These are phyloP conservation scores for Synergus gifuensis DNA, from an alignment of 2,888 invertebrate species.

Conservation along the genomic window DNA sequence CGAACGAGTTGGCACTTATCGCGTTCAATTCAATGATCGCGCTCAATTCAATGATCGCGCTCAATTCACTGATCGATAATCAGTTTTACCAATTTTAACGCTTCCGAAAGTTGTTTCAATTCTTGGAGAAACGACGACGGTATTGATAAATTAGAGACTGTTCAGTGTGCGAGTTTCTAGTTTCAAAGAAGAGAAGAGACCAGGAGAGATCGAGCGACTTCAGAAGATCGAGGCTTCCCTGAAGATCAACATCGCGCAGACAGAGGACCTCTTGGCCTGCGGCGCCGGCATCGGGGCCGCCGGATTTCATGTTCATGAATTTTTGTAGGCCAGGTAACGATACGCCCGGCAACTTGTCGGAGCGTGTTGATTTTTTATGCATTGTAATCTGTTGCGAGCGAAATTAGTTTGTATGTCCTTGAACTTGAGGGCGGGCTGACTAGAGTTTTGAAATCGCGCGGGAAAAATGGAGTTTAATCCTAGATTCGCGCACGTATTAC, in stretches of 20 bases:
- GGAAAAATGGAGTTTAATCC: not conserved
- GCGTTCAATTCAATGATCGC: not conserved
- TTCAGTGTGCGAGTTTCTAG: not conserved
- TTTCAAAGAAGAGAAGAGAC: not conserved
- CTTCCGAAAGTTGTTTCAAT: not conserved
- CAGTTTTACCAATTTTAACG: not conserved
- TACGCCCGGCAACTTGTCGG: constrained; percentile 79
- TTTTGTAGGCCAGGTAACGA: constrained; percentile 84
- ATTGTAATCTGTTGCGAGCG: not conserved
- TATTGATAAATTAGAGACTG: not conserved
- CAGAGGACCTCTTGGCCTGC: constrained; percentile 77
- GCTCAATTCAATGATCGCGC: not conserved
- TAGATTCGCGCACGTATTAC: not conserved
- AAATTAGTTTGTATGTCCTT: not conserved
- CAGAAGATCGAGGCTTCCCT: constrained; percentile 18
- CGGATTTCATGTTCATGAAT: constrained; percentile 83
- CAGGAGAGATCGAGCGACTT: not conserved
- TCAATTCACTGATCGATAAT: not conserved
- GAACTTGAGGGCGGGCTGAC: constrained; percentile 9
- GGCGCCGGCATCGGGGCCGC: constrained; percentile 80
- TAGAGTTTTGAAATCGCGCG: not conserved
- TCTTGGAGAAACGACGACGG: not conserved
- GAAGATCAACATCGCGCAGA: constrained; percentile 45
- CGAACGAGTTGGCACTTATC: not conserved
- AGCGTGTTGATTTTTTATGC: constrained; percentile 25